Evolutionary conservation across 2,797 vertebrate species (phyloP).

Genomic region (Acanthopagrus latus): DNA sequence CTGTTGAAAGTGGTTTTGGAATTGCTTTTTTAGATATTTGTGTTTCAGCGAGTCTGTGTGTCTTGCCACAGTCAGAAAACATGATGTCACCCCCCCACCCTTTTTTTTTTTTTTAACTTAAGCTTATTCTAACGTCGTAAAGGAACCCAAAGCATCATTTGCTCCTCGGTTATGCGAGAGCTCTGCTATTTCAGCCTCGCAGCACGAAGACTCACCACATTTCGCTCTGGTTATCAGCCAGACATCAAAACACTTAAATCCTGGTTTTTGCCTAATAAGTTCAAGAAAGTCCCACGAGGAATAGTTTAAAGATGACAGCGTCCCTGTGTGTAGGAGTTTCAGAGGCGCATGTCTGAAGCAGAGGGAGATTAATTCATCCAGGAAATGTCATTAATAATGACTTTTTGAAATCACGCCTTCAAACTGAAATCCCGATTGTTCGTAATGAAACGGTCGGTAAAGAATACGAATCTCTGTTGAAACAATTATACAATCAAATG

Average conservation of each 20-base stretch:
- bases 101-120: conserved; percentile 33
- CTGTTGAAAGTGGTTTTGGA: not conserved
- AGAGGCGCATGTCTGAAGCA: not conserved
- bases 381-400: conserved; percentile 14
- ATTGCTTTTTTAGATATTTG: conserved; percentile 4
- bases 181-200: conserved; percentile 47
- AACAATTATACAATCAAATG: not conserved
- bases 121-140: conserved; percentile 37
- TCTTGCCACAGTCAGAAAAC: conserved; percentile 5
- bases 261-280: conserved; percentile 32
- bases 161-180: conserved; percentile 24
- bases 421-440: not conserved
- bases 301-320: conserved; percentile 11
- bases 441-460: not conserved
- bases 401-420: not conserved
- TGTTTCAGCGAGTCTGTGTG: not conserved
- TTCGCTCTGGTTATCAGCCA: conserved; percentile 37
- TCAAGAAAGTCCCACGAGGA: conserved; percentile 37
- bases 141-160: conserved; percentile 34
- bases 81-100: not conserved
- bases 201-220: conserved; percentile 40
- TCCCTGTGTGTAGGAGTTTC: not conserved
- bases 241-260: conserved; percentile 36
- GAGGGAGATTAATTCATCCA: not conserved
- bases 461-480: not conserved